Base-by-base conservation (phyloP, 2,888 invertebrate genomes). In the Allophyes oxyacanthae region DNA sequence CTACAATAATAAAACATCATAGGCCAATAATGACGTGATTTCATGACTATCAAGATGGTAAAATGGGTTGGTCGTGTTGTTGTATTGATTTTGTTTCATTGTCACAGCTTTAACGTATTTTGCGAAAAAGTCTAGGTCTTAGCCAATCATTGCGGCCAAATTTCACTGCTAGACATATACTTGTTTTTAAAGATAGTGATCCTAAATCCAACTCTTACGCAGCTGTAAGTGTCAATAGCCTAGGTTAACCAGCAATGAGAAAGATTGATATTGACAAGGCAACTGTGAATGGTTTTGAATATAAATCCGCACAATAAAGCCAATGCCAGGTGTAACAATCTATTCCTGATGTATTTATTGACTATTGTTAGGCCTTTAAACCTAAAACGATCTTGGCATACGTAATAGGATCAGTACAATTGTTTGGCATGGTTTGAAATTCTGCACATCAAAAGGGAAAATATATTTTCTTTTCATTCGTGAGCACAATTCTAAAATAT, bases 321-420 rank as follows among this genome's bases (percentile, higher is more conserved):
- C 49, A 34, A 11, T 34, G 32, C 10, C 49, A 54, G 34, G 38
- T 45, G 40, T 32, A 14, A 13, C 33, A 62, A 49, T 45, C 46
- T 41, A 40, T 52, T 25, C 13, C 37, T 14, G 46, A 48, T 13
- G n/a, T 48, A 9, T 64, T 49, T 54, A 54, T 50, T 45, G 42
- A 9, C 45, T 25, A 46, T 42, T 42, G 63, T 46, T 13, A 46
- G 20, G 49, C 9, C 33, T 50, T 42, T 45, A 38, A 38, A 45
- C 49, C 37, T 33, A 37, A 26, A 37, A 63, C 32, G 50, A 14
- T 50, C 42, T 30, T 30, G 1, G 55, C 30, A 56, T 69, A 43
- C n/a, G 46, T 69, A 63, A 63, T 50, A 26, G 8, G 14, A 32
- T 32, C 14, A 6, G 20, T 20, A 34, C 14, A 28, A 10, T 33